Percentiles rank a stretch among this genome's conserved stretches.
phyloP scores from a whole-genome alignment of 1,140 invertebrate genomes.

The Lasioglossum baleicum region DNA sequence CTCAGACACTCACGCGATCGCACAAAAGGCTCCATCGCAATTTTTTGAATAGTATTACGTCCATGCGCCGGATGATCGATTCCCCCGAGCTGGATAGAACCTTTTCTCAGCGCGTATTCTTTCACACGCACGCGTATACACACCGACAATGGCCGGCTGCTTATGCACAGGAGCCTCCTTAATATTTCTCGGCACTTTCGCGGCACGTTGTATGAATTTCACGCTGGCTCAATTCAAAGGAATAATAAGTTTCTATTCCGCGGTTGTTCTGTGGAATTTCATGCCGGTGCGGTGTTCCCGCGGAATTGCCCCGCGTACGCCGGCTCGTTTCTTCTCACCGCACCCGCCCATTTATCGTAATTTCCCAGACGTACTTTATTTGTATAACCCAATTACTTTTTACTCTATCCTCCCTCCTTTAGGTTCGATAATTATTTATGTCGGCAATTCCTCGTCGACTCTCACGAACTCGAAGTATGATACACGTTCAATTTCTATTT shows the following conservation, averaged over 20 bases:
- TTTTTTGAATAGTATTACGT: constrained; percentile 48
- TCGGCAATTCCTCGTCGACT: too few species aligned
- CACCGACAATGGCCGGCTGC: constrained; percentile 16
- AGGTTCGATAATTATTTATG: too few species aligned
- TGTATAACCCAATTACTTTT: too few species aligned
- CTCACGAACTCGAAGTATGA: too few species aligned
- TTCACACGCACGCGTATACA: constrained; percentile 23
- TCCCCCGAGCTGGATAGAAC: constrained; percentile 41
- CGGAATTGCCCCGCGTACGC: constrained; percentile 25
- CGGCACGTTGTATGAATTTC: constrained; percentile 26
- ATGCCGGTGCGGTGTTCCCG: constrained; percentile 9
- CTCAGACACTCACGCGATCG: background rate
- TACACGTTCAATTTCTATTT: too few species aligned
- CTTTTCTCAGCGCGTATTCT: constrained; percentile 41
- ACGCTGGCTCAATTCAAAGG: constrained; percentile 45
- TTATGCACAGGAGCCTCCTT: constrained; percentile 37
- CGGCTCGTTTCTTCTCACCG: background rate
- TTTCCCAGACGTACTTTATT: background rate
- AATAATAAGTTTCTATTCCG: constrained; percentile 57
- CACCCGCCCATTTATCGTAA: constrained; percentile 4
- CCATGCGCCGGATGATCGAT: constrained; percentile 43
- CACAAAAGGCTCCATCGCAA: constrained; percentile 37
- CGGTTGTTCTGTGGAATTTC: constrained; percentile 26
- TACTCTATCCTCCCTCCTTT: background rate
- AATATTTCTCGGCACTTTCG: constrained; percentile 51